Evolutionary conservation across 1,140 invertebrate genomes (phyloP).

Genomic region (Dreissena rostriformis): DNA sequence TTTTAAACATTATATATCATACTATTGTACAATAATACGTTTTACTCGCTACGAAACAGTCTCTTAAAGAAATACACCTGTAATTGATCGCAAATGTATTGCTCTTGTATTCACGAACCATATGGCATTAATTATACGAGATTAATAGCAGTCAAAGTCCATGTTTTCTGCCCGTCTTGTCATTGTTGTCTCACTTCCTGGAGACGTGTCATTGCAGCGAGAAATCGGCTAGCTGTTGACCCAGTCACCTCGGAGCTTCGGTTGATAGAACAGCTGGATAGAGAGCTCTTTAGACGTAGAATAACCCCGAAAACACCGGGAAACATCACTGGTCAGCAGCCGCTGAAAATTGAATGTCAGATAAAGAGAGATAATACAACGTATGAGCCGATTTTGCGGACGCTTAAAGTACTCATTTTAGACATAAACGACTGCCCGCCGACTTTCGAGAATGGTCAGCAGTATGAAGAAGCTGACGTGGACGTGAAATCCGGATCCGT

Average conservation of each 20-base stretch:
- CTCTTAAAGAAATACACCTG: too few species aligned
- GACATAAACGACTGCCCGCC: constrained; percentile 49
- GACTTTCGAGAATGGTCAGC: neutral
- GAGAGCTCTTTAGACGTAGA: neutral
- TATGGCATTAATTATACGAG: too few species aligned
- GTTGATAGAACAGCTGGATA: constrained; percentile 16
- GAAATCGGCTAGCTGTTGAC: constrained; percentile 28
- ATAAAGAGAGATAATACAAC: constrained; percentile 24
- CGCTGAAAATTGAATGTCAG: constrained; percentile 17
- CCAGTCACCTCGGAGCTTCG: constrained; percentile 19
- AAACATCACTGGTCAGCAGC: constrained; percentile 15
- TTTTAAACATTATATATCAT: too few species aligned
- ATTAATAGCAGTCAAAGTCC: too few species aligned
- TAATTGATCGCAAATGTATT: too few species aligned
- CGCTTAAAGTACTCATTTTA: constrained; percentile 19
- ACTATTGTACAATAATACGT: too few species aligned
- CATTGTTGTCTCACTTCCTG: neutral
- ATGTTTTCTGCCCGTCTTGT: too few species aligned
- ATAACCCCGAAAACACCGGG: neutral
- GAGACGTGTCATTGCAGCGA: constrained; percentile 22
- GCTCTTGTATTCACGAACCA: too few species aligned
- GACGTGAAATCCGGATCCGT: too few species aligned
- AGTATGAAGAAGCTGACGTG: constrained; percentile 5
- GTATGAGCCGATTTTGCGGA: neutral
- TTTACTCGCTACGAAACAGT: too few species aligned